These are phyloP conservation scores for Clinocottus analis DNA, from an alignment of 2,113 vertebrate species.

Conservation along the genomic window DNA sequence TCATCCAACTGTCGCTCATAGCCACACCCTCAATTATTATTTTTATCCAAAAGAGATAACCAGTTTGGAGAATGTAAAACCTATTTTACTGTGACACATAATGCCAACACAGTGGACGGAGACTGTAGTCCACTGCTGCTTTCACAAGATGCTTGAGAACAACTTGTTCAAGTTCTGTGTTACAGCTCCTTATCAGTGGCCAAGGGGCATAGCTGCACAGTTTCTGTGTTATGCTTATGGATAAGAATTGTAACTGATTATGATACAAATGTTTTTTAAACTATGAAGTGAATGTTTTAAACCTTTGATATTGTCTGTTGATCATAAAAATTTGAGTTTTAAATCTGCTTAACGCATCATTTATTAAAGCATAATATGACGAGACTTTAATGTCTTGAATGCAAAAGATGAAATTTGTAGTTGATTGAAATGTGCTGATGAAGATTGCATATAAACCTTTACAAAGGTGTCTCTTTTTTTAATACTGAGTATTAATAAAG, in stretches of 20 bases:
- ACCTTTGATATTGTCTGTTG: not conserved
- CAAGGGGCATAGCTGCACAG: not conserved
- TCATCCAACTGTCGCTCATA: too few relatives aligned
- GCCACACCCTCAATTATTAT: not conserved
- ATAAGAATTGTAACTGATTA: constrained; percentile 13
- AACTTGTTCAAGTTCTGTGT: constrained; percentile 13
- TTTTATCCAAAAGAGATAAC: not conserved
- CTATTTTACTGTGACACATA: not conserved
- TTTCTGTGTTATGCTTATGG: constrained; percentile 9
- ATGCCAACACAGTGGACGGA: not conserved
- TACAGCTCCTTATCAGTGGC: constrained; percentile 27
- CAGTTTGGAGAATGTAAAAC: not conserved
- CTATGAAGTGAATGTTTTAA: not conserved
- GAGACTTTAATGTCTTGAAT: not conserved
- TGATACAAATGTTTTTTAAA: not conserved
- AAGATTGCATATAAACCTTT: not conserved
- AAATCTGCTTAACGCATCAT: not conserved
- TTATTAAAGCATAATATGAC: not conserved
- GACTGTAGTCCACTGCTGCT: constrained; percentile 39
- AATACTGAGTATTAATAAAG: not conserved
- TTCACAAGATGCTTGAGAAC: constrained; percentile 35
- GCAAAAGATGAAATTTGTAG: not conserved
- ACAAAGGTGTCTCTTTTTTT: not conserved
- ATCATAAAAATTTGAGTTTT: not conserved
- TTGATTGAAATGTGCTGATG: not conserved